These are phyloP conservation scores for Callaeas wilsoni DNA, from an alignment of 2,113 vertebrate species.

Conservation along the genomic window DNA sequence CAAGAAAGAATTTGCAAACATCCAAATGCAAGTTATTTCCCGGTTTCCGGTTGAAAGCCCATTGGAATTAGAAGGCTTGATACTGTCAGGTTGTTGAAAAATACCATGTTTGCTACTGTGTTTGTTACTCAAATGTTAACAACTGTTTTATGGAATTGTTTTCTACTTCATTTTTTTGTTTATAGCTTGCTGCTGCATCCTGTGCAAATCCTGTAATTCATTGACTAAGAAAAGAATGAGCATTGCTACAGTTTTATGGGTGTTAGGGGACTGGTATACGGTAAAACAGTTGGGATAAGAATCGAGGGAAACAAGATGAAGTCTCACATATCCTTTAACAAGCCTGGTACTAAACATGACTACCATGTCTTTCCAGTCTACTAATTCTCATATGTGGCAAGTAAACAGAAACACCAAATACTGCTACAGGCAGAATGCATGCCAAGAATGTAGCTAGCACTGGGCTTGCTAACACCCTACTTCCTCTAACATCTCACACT, in stretches of 20 bases:
- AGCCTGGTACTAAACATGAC: slow-evolving; percentile 41
- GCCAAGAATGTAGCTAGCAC: slow-evolving; percentile 8
- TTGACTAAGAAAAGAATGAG: background rate
- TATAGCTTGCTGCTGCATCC: slow-evolving; percentile 10
- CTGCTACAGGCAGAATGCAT: background rate
- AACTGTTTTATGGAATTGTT: background rate
- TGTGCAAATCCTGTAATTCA: slow-evolving; percentile 46
- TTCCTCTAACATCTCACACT: slow-evolving; percentile 15
- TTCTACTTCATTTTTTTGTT: background rate
- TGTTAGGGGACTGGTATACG: background rate
- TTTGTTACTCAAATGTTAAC: background rate
- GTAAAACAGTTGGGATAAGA: background rate
- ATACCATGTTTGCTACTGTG: background rate
- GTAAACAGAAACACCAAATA: slow-evolving; percentile 18
- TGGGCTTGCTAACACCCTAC: background rate
- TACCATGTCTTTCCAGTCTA: slow-evolving; percentile 26
- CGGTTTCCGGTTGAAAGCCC: background rate
- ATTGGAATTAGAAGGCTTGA: background rate
- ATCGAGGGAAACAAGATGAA: background rate
- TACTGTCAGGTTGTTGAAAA: background rate
- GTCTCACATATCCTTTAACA: background rate
- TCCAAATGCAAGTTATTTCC: background rate
- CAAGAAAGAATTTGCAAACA: background rate
- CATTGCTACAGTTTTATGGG: background rate
- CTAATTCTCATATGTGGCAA: background rate